Conservation (phyloP, 2,797 vertebrate species). For the Pelodytes ibericus region DNA sequence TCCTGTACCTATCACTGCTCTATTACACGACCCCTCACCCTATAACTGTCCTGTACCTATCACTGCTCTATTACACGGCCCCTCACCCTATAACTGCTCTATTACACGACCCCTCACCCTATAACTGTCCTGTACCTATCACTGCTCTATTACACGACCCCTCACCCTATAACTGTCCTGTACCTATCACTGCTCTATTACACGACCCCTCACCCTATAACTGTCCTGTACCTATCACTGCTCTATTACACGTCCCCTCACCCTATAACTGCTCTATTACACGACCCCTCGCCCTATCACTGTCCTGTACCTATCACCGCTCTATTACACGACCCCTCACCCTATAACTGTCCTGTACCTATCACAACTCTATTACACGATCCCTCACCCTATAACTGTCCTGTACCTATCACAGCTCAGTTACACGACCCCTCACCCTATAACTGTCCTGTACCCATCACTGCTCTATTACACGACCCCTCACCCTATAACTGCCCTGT, state of each 20-base stretch:
- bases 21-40: not conserved
- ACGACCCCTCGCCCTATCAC: not conserved
- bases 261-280: slow-evolving; percentile 3
- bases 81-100: slow-evolving; percentile 6
- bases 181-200: not conserved
- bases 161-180: not conserved
- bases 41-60: not conserved
- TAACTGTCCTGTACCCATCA: not conserved
- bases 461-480: not conserved
- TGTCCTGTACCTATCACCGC: not conserved
- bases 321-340: not conserved
- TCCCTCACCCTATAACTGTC: slow-evolving; percentile 14
- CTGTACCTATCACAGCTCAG: not conserved
- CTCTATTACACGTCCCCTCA: slow-evolving; percentile 6
- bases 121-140: slow-evolving; percentile 13
- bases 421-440: not conserved
- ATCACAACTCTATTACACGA: not conserved
- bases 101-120: not conserved
- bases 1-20: not conserved
- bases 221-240: not conserved
- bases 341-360: not conserved
- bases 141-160: not conserved
- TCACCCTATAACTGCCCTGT: slow-evolving; percentile 1
- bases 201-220: not conserved
- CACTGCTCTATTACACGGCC: not conserved